Percentiles rank a stretch among this genome's conserved stretches.
phyloP scores from a whole-genome alignment of 2,888 invertebrate genomes.

The Ophion ventricosus region DNA sequence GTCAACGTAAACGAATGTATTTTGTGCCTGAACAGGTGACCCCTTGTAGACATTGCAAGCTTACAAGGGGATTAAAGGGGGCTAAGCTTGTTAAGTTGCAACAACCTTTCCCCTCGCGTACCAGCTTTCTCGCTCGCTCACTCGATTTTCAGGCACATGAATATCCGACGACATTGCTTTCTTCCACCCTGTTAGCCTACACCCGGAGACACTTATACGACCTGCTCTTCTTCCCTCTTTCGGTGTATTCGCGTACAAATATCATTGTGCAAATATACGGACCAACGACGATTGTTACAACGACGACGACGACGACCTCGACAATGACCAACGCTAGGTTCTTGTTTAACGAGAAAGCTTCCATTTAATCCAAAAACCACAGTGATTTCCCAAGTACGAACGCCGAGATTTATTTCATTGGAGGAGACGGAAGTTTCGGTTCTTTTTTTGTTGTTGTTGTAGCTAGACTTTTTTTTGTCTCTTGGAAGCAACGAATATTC shows the following conservation, averaged over 20 bases:
- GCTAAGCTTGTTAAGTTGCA: slow-evolving; percentile 83
- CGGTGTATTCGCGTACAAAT: slow-evolving; percentile 31
- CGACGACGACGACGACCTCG: slow-evolving; percentile 25
- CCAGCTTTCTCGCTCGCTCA: slow-evolving; percentile 33
- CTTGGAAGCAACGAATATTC: too few species aligned
- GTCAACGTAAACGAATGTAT: slow-evolving; percentile 81
- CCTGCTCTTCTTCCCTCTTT: slow-evolving; percentile 53
- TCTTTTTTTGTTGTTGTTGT: background rate
- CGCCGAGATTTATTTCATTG: slow-evolving; percentile 2
- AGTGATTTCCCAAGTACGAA: slow-evolving; percentile 10
- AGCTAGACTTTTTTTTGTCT: background rate
- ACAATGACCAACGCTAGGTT: slow-evolving; percentile 16
- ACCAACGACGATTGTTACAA: slow-evolving; percentile 31
- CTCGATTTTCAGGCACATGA: slow-evolving; percentile 45
- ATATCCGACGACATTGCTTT: slow-evolving; percentile 60
- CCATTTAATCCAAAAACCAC: slow-evolving; percentile 40
- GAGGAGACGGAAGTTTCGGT: background rate
- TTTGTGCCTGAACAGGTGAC: slow-evolving; percentile 82
- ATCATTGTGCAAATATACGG: slow-evolving; percentile 35
- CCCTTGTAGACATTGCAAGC: slow-evolving; percentile 83
- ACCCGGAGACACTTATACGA: slow-evolving; percentile 57
- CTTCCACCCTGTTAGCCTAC: slow-evolving; percentile 44
- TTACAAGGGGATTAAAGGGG: slow-evolving; percentile 82
- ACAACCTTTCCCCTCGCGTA: slow-evolving; percentile 73
- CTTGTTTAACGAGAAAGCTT: slow-evolving; percentile 28